Percentiles rank a stretch among this genome's conserved stretches.
phyloP scores from a whole-genome alignment of 1,140 invertebrate genomes.

The Brachionus asplanchnoidis region DNA sequence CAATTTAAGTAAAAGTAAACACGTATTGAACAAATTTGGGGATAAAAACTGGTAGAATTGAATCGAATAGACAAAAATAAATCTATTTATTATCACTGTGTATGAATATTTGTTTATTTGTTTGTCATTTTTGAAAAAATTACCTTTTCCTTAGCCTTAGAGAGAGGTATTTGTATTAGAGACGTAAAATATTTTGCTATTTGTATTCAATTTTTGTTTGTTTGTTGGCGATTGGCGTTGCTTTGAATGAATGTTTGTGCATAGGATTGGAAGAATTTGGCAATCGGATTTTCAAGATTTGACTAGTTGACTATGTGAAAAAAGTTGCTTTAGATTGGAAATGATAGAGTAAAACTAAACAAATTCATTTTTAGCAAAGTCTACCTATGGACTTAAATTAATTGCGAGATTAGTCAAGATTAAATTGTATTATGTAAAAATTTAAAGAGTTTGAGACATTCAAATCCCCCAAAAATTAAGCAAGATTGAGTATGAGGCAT shows the following conservation, averaged over 20 bases:
- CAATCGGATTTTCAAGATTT: background rate
- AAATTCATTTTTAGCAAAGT: background rate
- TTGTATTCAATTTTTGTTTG: conserved; percentile 7
- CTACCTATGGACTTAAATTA: background rate
- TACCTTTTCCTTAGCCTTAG: background rate
- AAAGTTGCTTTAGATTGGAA: background rate
- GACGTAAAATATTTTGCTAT: conserved; percentile 1
- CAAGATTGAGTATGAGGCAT: background rate
- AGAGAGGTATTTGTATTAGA: background rate
- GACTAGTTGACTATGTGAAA: background rate
- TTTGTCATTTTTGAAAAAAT: conserved; percentile 10
- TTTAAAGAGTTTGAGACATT: background rate
- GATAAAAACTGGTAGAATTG: background rate
- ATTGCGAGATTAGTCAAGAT: conserved; percentile 30
- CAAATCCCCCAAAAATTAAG: conserved; percentile 6
- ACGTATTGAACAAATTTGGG: background rate
- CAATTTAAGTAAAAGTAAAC: background rate
- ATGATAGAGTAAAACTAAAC: background rate
- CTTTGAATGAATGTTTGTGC: background rate
- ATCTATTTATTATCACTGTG: conserved; percentile 9
- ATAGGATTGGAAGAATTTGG: background rate
- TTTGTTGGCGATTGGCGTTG: conserved; percentile 33
- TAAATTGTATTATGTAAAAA: conserved; percentile 35
- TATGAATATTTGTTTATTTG: conserved; percentile 23
- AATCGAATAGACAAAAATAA: background rate